Evolutionary conservation across 1,140 invertebrate species (phyloP), one percentile per base, ranked within the genome.

Genomic region (Harlomillsia oculata): DNA sequence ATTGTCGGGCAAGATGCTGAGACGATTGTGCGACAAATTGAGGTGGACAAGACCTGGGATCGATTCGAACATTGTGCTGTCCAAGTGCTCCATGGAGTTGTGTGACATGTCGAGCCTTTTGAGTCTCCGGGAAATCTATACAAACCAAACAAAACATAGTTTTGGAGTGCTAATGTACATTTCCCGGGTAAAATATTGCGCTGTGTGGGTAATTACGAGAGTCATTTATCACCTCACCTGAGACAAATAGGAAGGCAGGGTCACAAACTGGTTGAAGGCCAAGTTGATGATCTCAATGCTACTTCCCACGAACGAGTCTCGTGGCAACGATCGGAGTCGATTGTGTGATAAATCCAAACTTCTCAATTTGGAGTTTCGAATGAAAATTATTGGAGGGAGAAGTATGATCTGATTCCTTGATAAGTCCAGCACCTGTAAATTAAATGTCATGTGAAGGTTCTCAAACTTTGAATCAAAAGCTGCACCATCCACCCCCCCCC

Each of bases 1-100:
- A 68, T 89, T 90, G 69, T 93, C 89, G 1, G 88, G 86, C 34
- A 93, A 70, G 50, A 89, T 85, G 0, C 83, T 85, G 23, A 94
- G 76, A 65, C 82, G 80, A 72, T 94, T 94, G 59, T 78, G 76
- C 14, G 83, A 81, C 58, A 94, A 72, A 72, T 86, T 82, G 16
- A 94, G 74, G 53, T 78, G 78, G n/a, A 84, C 79, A 25, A 93
- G 71, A 67, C 83, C 84, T 32, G 85, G 82, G 18, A 84, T 85
- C 60, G 82, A 81, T 29, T 86, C 80, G 69, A 92, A 91, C 71
- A 88, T 87, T 16, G 84, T 89, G 26, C 83, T 84, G 68, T 92
- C 89, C 48, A 94, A 72, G 68, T 89, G 87, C 66, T 92, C 87
- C 39, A 94, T 77, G 44, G 80, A 80, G 69, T 94, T 94, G 51